These are phyloP conservation scores for Chaetorhynchus papuensis DNA, from an alignment of 2,113 vertebrate genomes.

Conservation along the genomic window DNA sequence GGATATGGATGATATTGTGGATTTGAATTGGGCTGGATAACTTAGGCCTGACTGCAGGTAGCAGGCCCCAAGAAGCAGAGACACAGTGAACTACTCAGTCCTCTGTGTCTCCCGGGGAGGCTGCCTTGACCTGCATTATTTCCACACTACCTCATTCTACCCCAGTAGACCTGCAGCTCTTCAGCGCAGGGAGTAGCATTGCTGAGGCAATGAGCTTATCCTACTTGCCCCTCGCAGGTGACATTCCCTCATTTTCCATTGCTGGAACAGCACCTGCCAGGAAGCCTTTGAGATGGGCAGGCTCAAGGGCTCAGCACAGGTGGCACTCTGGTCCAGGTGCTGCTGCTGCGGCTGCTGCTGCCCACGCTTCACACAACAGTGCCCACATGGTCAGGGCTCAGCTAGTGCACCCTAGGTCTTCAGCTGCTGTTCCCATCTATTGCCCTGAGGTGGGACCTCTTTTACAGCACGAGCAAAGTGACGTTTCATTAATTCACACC, in stretches of 20 bases:
- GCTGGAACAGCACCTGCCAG: background rate
- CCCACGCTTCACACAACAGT: fast-evolving
- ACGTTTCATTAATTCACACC: background rate
- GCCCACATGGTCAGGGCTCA: background rate
- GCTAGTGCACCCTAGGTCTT: background rate
- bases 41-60: background rate
- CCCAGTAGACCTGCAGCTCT: background rate
- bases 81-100: background rate
- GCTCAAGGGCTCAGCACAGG: background rate
- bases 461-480: background rate
- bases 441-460: background rate
- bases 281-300: fast-evolving
- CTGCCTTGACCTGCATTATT: background rate
- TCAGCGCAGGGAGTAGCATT: background rate
- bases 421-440: background rate
- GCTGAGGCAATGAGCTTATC: background rate
- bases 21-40: background rate
- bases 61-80: background rate
- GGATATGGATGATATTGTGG: background rate
- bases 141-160: background rate
- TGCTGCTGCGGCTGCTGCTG: background rate
- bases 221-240: background rate
- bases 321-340: background rate
- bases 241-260: background rate
- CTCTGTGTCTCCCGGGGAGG: background rate